These are phyloP conservation scores for Andrena bucephala DNA, from an alignment of 2,888 invertebrate genomes.

Conservation along the genomic window DNA sequence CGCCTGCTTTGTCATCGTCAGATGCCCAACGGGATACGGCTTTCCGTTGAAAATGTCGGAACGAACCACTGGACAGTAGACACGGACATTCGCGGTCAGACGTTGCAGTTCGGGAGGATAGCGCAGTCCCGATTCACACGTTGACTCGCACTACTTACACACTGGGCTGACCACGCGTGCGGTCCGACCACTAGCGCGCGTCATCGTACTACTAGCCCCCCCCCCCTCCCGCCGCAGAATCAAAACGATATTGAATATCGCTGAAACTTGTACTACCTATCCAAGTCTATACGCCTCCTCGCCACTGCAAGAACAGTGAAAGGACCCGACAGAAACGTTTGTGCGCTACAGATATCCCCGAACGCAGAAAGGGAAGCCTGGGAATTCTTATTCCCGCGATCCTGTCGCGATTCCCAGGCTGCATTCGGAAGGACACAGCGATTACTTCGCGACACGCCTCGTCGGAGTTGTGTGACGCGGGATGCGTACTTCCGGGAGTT, in stretches of 20 bases:
- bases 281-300: background rate
- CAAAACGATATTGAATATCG: background rate
- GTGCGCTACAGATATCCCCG: no score
- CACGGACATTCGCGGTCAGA: conserved; percentile 45
- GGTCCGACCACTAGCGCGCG: background rate
- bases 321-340: conserved; percentile 5
- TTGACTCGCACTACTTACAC: conserved; percentile 51
- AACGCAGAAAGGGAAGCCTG: background rate
- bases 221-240: background rate
- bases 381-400: conserved; percentile 21
- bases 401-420: conserved; percentile 34
- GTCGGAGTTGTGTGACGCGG: conserved; percentile 49
- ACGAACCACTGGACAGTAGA: background rate
- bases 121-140: conserved; percentile 44
- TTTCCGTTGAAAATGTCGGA: conserved; percentile 15
- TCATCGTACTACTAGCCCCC: background rate
- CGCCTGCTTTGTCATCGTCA: conserved; percentile 37
- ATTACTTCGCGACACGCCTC: conserved; percentile 36
- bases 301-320: background rate
- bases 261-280: background rate
- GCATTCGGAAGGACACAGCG: conserved; percentile 30
- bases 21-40: background rate
- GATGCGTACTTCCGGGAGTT: conserved; percentile 57
- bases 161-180: conserved; percentile 6
- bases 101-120: conserved; percentile 44